These are phyloP conservation scores for Daptonema setosum DNA, from an alignment of 2,888 invertebrate genomes.

Conservation along the genomic window DNA sequence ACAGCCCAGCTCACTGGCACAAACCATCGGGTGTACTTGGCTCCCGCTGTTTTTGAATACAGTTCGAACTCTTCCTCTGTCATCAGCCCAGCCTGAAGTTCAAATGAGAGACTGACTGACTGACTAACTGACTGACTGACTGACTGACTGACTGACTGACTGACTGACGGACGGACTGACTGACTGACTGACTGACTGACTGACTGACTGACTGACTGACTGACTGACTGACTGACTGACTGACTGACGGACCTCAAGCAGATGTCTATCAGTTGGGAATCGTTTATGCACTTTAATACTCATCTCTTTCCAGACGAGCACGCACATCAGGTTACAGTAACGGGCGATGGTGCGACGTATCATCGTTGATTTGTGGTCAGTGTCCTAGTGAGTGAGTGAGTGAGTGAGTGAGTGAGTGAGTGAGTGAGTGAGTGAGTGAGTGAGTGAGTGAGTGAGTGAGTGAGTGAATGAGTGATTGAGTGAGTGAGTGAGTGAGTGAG, in stretches of 20 bases:
- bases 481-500: neutral
- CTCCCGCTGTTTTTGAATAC: neutral
- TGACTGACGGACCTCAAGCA: neutral
- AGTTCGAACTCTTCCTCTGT: neutral
- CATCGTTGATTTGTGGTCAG: neutral
- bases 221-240: neutral
- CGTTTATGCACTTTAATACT: conserved; percentile 6
- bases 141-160: neutral
- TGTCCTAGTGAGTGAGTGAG: neutral
- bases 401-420: too few relatives aligned
- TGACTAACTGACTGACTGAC: too few relatives aligned
- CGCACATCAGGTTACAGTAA: conserved; percentile 1
- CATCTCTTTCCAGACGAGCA: conserved; percentile 7
- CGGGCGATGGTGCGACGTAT: conserved; percentile 4
- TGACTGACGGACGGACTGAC: too few relatives aligned
- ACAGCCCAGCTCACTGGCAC: conserved; percentile 5
- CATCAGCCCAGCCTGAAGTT: neutral
- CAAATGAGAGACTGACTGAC: neutral
- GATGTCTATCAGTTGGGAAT: conserved; percentile 2
- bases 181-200: too few relatives aligned
- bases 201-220: neutral
- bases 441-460: neutral
- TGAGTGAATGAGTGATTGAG: too few relatives aligned
- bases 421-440: neutral
- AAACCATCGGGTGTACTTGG: neutral